Base-by-base conservation (phyloP, 2,888 invertebrate species). In the Ochropleura plecta region DNA sequence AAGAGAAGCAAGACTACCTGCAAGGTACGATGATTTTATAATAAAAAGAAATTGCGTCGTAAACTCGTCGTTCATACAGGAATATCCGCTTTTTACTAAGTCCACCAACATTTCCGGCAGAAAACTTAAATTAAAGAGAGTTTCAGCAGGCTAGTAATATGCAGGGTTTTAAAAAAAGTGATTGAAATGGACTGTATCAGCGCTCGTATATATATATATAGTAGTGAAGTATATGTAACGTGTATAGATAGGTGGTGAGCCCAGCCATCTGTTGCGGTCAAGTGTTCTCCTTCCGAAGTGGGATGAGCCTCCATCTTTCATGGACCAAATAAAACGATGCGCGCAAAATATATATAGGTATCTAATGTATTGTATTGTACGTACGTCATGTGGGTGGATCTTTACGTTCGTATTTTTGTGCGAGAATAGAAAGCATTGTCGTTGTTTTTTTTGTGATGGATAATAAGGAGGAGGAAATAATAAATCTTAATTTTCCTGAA, bases 221-320 rank as follows among this genome's bases (percentile, higher is more conserved):
- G 77, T 53, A 76, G 79, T 80, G 70, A 75, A 78, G 76, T 86
- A 74, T 72, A 73, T 78, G 76, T 79, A 70, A 75, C 62, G 68
- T 60, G 65, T 83, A 88, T 88, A 88, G 88, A 88, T 90, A 89
- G 88, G 86, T 82, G 89, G 91, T 85, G 86, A 88, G 90, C 86
- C 86, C 86, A 87, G 92, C 93, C 94, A 95, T 95, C 94, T 95
- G 95, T 95, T 95, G 95, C 94, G 94, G 94, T 94, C 92, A 92
- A 93, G 93, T 91, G 92, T 89, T 89, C 92, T 91, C 89, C 90
- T 90, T 88, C 89, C 87, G 88, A 90, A 93, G 91, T 91, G 91
- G 90, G 90, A 91, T 91, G 91, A 90, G 90, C 88, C 89, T 87
- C 91, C 91, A 93, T 94, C 90, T 90, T 93, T 93, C 93, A 92